These are phyloP conservation scores for Todus mexicanus DNA, from an alignment of 2,797 vertebrate genomes.

Conservation along the genomic window DNA sequence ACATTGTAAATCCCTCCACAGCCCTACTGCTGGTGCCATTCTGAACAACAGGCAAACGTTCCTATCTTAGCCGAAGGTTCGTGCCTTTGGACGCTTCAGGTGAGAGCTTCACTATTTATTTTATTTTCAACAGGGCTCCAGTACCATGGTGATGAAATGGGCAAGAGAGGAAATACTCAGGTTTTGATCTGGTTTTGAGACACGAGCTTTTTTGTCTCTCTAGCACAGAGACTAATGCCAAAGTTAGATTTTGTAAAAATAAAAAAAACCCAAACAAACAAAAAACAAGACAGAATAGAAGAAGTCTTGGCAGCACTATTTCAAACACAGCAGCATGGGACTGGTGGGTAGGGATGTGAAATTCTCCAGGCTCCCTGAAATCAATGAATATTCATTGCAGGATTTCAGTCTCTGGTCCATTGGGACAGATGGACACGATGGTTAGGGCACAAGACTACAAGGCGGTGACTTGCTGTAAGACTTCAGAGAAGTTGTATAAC, in stretches of 20 bases:
- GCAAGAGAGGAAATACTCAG: neutral
- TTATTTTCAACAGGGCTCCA: neutral
- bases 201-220: neutral
- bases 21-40: neutral
- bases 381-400: neutral
- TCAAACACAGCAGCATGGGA: neutral
- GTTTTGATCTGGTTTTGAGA: neutral
- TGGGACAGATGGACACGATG: neutral
- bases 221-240: neutral
- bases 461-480: neutral
- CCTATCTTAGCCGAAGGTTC: neutral
- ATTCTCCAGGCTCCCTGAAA: slow-evolving; percentile 1
- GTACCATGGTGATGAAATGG: neutral
- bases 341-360: neutral
- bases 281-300: neutral
- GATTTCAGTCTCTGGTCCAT: neutral
- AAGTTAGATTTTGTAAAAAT: neutral
- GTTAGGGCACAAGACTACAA: neutral
- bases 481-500: neutral
- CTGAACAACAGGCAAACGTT: neutral
- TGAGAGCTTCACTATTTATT: neutral
- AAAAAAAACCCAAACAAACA: neutral
- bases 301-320: neutral
- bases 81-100: neutral
- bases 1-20: neutral